These are phyloP conservation scores for Malurus leucopterus DNA, from an alignment of 2,797 vertebrate genomes.

Conservation along the genomic window DNA sequence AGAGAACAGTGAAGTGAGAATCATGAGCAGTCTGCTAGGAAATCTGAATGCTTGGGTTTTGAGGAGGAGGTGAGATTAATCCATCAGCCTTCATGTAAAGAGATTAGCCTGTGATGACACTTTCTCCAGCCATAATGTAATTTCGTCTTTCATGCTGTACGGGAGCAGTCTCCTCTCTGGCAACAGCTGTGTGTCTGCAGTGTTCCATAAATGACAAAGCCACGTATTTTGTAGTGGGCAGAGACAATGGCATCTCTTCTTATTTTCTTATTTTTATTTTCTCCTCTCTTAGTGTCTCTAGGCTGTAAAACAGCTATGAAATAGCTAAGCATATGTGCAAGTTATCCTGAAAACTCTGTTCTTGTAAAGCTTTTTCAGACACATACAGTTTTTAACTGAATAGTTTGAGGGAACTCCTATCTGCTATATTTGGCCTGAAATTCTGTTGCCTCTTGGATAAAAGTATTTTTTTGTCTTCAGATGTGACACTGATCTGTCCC, in stretches of 20 bases:
- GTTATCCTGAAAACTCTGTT: neutral
- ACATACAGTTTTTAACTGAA: neutral
- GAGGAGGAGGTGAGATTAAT: neutral
- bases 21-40: neutral
- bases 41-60: neutral
- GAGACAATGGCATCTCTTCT: neutral
- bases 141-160: neutral
- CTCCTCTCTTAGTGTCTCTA: neutral
- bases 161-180: neutral
- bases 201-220: neutral
- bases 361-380: conserved; percentile 16
- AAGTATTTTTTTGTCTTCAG: conserved; percentile 11
- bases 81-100: neutral
- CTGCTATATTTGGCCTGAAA: conserved; percentile 7
- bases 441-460: conserved; percentile 16
- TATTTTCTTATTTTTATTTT: neutral
- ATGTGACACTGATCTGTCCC: conserved; percentile 5
- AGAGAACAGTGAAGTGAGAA: neutral
- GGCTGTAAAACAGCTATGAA: conserved; percentile 11
- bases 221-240: neutral
- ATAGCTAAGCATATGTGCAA: neutral
- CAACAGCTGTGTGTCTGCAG: neutral
- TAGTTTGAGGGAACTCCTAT: neutral
- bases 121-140: neutral
- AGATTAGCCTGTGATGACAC: neutral